Conservation (phyloP, 2,888 invertebrate genomes). For the Electrophaes corylata region DNA sequence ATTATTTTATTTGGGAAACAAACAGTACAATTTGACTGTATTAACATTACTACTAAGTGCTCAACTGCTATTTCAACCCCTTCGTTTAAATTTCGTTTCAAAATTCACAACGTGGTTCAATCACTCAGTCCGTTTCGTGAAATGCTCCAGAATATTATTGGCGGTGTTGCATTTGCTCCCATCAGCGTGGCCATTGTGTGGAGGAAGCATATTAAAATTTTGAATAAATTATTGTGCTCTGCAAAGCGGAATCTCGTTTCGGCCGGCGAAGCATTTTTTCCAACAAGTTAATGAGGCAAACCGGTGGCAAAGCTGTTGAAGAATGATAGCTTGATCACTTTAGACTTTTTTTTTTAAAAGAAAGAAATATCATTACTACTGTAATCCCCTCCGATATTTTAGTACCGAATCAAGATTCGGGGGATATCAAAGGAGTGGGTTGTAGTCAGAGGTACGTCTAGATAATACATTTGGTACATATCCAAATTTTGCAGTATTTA, state of each 20-base stretch:
- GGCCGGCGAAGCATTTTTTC: conserved; percentile 34
- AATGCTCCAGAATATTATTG: conserved; percentile 32
- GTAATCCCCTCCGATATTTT: too few relatives aligned
- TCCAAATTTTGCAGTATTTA: too few relatives aligned
- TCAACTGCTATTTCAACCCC: not conserved
- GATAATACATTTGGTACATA: too few relatives aligned
- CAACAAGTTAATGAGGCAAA: conserved; percentile 30
- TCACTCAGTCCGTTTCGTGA: not conserved
- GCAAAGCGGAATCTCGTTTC: conserved; percentile 50
- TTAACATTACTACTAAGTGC: not conserved
- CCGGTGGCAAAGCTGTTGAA: not conserved
- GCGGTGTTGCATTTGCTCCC: conserved; percentile 36
- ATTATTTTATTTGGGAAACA: too few relatives aligned
- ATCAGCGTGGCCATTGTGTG: conserved; percentile 41
- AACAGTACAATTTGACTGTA: too few relatives aligned
- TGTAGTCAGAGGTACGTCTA: too few relatives aligned
- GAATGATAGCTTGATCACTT: not conserved
- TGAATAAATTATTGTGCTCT: conserved; percentile 66
- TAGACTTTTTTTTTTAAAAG: not conserved
- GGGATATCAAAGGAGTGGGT: too few relatives aligned
- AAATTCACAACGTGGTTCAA: not conserved
- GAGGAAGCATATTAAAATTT: conserved; percentile 61
- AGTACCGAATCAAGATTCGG: too few relatives aligned
- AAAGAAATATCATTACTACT: too few relatives aligned
- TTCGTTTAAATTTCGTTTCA: not conserved